Conservation (phyloP, 2,888 invertebrate species). For the Zygaena filipendulae region DNA sequence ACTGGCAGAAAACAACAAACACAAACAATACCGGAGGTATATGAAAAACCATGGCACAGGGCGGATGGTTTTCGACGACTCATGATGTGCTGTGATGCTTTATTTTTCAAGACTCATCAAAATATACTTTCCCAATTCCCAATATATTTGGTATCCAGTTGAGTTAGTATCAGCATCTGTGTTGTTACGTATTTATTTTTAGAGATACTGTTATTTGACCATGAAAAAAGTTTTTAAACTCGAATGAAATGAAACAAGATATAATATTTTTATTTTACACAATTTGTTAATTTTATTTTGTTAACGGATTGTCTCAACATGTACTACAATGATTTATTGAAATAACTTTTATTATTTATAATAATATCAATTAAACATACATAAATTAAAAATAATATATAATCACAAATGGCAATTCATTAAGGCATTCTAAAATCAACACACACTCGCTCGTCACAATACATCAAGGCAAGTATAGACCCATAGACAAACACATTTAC, state of each 20-base stretch:
- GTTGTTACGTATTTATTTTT: conserved; percentile 8
- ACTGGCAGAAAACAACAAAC: conserved; percentile 85
- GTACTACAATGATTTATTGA: conserved; percentile 42
- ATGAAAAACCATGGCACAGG: conserved; percentile 91
- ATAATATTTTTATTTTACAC: conserved; percentile 45
- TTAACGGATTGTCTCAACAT: conserved; percentile 51
- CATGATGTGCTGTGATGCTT: conserved; percentile 35
- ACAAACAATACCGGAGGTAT: conserved; percentile 90
- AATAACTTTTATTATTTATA: too few species aligned
- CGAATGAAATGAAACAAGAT: too few species aligned
- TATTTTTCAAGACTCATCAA: too few species aligned
- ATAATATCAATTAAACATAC: conserved; percentile 39
- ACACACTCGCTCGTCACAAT: conserved; percentile 22
- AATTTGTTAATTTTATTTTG: conserved; percentile 55
- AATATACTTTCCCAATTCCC: too few species aligned
- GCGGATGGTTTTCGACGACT: conserved; percentile 92
- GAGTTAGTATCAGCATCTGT: too few species aligned
- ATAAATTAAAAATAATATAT: conserved; percentile 46
- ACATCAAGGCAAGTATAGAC: conserved; percentile 29
- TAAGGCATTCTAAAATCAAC: conserved; percentile 44
- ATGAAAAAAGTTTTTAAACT: too few species aligned
- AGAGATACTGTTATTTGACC: neutral
- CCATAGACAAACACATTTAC: too few species aligned
- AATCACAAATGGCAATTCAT: conserved; percentile 54
- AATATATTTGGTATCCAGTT: too few species aligned